Conservation (phyloP, 1,140 invertebrate species). For the Macrobrachium nipponense region DNA sequence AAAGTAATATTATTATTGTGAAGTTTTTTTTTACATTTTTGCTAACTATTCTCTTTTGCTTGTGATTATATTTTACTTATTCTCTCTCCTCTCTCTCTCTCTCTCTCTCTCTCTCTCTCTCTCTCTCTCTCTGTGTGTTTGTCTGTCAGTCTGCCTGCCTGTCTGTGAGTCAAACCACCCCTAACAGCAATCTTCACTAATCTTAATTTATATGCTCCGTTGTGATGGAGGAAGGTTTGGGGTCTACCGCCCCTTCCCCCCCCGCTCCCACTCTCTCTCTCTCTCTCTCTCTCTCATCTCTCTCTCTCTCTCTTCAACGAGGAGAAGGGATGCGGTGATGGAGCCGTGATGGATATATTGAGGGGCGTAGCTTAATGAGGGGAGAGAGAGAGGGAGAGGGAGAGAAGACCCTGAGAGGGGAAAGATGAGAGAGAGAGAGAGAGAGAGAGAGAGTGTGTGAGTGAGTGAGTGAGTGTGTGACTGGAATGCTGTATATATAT, state of each 20-base stretch:
- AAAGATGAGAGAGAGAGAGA: neutral
- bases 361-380: neutral
- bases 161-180: too few relatives aligned
- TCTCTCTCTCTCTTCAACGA: neutral
- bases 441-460: neutral
- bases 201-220: too few relatives aligned
- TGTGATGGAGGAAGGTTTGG: too few relatives aligned
- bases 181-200: too few relatives aligned
- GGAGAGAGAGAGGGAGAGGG: neutral
- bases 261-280: neutral
- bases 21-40: too few relatives aligned
- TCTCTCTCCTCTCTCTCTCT: conserved; percentile 1
- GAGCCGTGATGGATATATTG: neutral
- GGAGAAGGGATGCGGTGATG: neutral
- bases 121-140: conserved; percentile 1
- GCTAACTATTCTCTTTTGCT: too few relatives aligned
- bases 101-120: neutral
- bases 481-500: neutral
- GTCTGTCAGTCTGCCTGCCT: too few relatives aligned
- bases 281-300: neutral
- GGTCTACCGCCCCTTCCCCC: neutral
- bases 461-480: neutral
- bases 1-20: too few relatives aligned
- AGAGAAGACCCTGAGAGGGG: neutral
- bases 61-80: too few relatives aligned